Percentiles rank a stretch among this genome's conserved stretches.
Conservation (phyloP, 2,797 vertebrate genomes). For the Potorous gilbertii region DNA sequence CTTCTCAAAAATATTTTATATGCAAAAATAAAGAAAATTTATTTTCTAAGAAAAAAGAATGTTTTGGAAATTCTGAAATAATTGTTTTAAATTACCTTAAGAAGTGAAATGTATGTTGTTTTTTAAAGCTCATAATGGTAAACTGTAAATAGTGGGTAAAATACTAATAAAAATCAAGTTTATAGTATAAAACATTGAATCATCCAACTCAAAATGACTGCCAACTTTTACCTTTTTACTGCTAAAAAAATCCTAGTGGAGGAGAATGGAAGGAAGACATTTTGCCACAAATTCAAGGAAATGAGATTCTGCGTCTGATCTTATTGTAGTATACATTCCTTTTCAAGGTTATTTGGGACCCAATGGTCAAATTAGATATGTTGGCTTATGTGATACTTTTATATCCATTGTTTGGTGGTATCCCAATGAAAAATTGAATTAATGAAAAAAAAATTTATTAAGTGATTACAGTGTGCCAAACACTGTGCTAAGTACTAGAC, state of each 20-base stretch:
- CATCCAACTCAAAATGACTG: neutral
- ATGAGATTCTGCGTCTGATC: neutral
- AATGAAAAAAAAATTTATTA: neutral
- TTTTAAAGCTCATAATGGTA: neutral
- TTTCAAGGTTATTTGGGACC: neutral
- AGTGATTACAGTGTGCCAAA: neutral
- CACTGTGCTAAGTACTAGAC: neutral
- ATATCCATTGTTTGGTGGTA: neutral
- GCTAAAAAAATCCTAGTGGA: neutral
- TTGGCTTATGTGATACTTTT: neutral
- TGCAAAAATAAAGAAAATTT: neutral
- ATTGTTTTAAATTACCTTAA: neutral
- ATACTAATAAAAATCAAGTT: neutral
- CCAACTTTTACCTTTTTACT: neutral
- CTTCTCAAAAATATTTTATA: neutral
- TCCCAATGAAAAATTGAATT: neutral
- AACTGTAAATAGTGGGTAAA: neutral
- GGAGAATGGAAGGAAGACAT: neutral
- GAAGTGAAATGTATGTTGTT: neutral
- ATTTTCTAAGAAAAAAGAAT: neutral
- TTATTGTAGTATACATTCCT: neutral
- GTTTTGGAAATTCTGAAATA: slow-evolving; percentile 14
- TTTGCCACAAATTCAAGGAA: neutral
- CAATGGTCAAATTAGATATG: neutral
- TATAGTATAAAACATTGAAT: neutral